phyloP scores from a whole-genome alignment of 2,113 vertebrate species.

The Apodemus sylvaticus region DNA sequence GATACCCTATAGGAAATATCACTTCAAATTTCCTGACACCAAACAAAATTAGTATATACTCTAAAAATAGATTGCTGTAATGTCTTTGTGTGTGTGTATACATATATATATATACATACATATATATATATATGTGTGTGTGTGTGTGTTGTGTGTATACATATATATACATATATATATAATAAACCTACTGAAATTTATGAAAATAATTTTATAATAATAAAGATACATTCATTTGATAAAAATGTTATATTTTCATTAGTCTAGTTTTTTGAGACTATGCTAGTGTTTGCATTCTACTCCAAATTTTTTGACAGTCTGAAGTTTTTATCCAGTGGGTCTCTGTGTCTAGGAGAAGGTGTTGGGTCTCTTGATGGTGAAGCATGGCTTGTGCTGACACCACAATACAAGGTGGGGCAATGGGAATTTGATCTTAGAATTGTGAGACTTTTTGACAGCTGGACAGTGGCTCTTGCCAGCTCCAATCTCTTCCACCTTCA shows the following conservation, averaged over 20 bases:
- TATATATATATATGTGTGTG: too few relatives aligned
- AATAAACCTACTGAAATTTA: background rate
- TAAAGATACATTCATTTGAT: too few relatives aligned
- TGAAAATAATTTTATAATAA: background rate
- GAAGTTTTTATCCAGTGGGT: too few relatives aligned
- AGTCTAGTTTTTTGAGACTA: background rate
- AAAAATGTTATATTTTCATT: slow-evolving; percentile 8
- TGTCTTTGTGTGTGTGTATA: too few relatives aligned
- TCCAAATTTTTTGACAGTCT: background rate
- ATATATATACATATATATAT: slow-evolving; percentile 50
- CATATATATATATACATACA: too few relatives aligned
- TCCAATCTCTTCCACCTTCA: slow-evolving; percentile 97
- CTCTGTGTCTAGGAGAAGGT: too few relatives aligned
- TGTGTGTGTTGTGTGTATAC: too few relatives aligned
- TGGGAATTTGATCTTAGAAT: slow-evolving; percentile 99
- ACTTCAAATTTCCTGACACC: background rate
- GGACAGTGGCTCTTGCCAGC: slow-evolving; percentile 96
- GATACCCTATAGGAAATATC: background rate
- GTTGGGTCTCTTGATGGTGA: slow-evolving; percentile 92
- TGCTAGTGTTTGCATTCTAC: background rate
- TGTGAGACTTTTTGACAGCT: too few relatives aligned
- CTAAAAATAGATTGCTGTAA: background rate
- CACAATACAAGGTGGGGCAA: slow-evolving; percentile 97
- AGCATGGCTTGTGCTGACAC: slow-evolving; percentile 97
- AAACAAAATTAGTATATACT: background rate